These are phyloP conservation scores for Lemur catta DNA, from an alignment of 2,797 vertebrate genomes.

Conservation along the genomic window DNA sequence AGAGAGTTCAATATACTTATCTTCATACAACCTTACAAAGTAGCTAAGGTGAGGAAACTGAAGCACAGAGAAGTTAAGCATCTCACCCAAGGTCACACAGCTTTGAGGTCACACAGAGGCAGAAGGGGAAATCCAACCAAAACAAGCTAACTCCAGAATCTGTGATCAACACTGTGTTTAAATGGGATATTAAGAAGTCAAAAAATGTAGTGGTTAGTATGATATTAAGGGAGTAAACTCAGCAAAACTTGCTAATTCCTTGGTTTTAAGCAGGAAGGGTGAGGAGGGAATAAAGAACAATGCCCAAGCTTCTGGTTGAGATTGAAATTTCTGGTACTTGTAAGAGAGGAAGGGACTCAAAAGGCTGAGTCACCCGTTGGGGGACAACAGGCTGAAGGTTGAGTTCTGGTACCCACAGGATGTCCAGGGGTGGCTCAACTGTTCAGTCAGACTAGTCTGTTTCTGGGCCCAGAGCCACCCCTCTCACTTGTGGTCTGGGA, in stretches of 20 bases:
- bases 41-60: background rate
- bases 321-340: background rate
- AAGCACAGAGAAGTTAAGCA: background rate
- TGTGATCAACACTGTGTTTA: background rate
- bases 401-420: background rate
- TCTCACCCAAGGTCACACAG: background rate
- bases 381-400: background rate
- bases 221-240: background rate
- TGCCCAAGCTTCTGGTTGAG: background rate
- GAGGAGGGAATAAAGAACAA: background rate
- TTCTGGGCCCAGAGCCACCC: background rate
- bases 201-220: too few species aligned
- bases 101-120: background rate
- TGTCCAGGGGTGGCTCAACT: background rate
- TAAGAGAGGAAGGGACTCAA: background rate
- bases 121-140: background rate
- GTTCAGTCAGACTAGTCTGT: background rate
- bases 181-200: background rate
- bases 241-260: background rate
- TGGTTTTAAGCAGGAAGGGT: background rate
- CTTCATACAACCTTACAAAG: background rate
- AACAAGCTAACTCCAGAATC: too few species aligned
- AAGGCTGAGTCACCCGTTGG: background rate
- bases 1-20: background rate
- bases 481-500: background rate